Evolutionary conservation across 64 coral and sea anemone species (phyloP).

Genomic region (Cladopsammia gracilis): DNA sequence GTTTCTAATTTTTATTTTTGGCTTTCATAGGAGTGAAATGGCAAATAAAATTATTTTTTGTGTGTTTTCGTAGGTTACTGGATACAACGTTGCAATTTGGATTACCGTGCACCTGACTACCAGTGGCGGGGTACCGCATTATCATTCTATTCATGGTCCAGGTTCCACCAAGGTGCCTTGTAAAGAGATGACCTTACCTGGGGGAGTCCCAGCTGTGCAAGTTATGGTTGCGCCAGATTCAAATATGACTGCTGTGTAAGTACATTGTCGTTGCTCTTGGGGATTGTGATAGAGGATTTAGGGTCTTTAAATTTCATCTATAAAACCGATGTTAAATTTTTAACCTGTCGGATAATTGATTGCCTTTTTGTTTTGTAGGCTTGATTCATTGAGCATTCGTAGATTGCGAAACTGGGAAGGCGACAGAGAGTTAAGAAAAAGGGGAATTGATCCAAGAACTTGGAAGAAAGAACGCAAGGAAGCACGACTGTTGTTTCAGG

Average conservation of each 20-base stretch:
- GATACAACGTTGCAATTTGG: constrained; percentile 90
- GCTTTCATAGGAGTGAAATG: not conserved
- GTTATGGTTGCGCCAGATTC: constrained; percentile 93
- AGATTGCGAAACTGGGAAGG: constrained; percentile 99
- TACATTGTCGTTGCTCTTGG: not conserved
- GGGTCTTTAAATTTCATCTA: too few relatives aligned
- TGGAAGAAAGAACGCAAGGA: constrained; percentile 99
- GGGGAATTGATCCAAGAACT: constrained; percentile 93
- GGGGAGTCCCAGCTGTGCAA: constrained; percentile 92
- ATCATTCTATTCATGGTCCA: constrained; percentile 97
- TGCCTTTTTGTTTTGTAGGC: constrained; percentile 26
- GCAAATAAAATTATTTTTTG: not conserved
- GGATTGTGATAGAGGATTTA: not conserved
- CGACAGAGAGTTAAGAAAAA: constrained; percentile 92
- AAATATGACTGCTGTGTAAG: constrained; percentile 99
- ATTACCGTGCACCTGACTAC: constrained; percentile 94
- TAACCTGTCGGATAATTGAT: not conserved
- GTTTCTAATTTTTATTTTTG: too few relatives aligned
- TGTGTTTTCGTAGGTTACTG: constrained; percentile 72
- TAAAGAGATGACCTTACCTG: constrained; percentile 82
- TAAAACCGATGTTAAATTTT: not conserved
- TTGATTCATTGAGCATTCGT: constrained; percentile 94
- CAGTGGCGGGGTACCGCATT: constrained; percentile 90
- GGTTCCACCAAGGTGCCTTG: constrained; percentile 99
- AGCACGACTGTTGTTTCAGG: constrained; percentile 92